Conservation (phyloP, 1,140 invertebrate genomes). For the Geopemphigus sp. region DNA sequence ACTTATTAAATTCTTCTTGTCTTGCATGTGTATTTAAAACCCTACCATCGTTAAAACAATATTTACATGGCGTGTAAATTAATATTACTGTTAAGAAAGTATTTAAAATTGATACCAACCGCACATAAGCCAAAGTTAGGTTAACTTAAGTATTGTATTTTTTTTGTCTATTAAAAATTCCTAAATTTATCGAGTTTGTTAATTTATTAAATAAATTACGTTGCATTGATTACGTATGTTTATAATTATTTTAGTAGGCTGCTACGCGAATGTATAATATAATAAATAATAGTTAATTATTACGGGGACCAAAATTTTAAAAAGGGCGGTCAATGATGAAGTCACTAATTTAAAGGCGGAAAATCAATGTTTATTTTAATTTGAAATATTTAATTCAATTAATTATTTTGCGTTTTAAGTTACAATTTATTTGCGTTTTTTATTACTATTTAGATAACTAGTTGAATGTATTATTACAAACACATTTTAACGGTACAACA, state of each 20-base stretch:
- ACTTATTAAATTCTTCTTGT: neutral
- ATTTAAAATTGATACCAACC: neutral
- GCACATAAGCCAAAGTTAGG: neutral
- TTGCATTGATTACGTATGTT: too few species aligned
- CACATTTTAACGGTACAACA: neutral
- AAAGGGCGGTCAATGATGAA: neutral
- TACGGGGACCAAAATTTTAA: constrained; percentile 5
- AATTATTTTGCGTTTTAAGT: neutral
- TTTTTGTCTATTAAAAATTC: too few species aligned
- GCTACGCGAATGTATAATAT: too few species aligned
- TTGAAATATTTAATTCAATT: neutral
- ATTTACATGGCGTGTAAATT: neutral
- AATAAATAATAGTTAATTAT: neutral
- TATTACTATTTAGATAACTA: too few species aligned
- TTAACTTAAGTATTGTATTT: too few species aligned
- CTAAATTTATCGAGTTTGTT: too few species aligned
- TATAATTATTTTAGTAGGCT: too few species aligned
- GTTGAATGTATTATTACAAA: neutral
- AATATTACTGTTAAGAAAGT: neutral
- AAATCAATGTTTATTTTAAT: neutral
- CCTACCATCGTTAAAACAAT: neutral
- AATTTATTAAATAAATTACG: too few species aligned
- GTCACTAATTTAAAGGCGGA: neutral
- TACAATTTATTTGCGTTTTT: neutral
- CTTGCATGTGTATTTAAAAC: neutral